phyloP scores from a whole-genome alignment of 2,888 invertebrate genomes.

The Eremobia ochroleuca region DNA sequence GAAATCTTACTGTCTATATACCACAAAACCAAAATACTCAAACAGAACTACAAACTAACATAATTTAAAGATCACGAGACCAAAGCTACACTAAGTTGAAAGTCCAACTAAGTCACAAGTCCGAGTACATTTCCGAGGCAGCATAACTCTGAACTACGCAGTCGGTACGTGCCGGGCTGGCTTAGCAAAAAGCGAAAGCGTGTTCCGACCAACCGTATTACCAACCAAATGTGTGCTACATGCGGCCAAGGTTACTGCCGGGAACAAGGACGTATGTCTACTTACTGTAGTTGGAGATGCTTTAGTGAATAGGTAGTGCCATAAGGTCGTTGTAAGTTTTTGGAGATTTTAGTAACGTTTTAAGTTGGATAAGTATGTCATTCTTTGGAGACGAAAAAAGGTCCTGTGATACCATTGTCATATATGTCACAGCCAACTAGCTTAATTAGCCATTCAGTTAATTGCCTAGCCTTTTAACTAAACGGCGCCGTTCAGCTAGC shows the following conservation, averaged over 20 bases:
- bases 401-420: neutral
- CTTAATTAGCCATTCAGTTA: neutral
- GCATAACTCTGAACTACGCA: constrained; percentile 47
- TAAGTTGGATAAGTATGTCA: neutral
- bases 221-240: constrained; percentile 62
- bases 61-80: constrained; percentile 54
- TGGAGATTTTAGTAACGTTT: constrained; percentile 17
- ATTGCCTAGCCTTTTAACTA: neutral
- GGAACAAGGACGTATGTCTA: constrained; percentile 29
- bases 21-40: constrained; percentile 12
- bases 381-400: neutral
- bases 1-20: neutral
- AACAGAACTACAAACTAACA: constrained; percentile 40
- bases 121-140: constrained; percentile 43
- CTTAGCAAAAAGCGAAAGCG: constrained; percentile 81
- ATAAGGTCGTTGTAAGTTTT: neutral
- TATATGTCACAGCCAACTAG: neutral
- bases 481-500: neutral
- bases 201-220: constrained; percentile 79
- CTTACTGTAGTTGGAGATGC: neutral
- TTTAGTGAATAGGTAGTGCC: constrained; percentile 9
- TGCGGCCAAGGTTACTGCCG: constrained; percentile 51
- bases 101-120: constrained; percentile 46
- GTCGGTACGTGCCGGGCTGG: constrained; percentile 57
- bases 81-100: constrained; percentile 27